phyloP scores from a whole-genome alignment of 2,113 vertebrate genomes.

The Leiothrix lutea region DNA sequence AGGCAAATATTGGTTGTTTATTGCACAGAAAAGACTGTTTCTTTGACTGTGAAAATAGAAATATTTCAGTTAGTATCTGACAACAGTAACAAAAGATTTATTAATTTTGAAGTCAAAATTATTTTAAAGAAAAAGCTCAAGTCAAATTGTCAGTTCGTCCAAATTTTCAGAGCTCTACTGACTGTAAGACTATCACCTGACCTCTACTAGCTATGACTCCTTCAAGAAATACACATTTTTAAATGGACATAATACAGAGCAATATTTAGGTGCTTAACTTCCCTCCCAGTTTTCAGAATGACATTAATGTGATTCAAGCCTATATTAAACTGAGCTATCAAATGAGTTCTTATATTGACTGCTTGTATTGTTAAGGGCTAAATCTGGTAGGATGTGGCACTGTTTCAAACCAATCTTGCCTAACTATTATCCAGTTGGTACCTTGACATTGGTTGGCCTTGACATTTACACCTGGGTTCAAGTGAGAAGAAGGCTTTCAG shows the following conservation, averaged over 20 bases:
- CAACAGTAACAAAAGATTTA: neutral
- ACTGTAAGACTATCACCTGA: neutral
- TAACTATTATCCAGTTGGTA: neutral
- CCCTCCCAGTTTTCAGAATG: neutral
- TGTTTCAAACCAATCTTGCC: neutral
- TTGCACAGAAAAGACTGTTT: neutral
- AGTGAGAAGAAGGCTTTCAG: neutral
- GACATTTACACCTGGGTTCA: neutral
- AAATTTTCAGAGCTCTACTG: neutral
- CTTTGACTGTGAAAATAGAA: neutral
- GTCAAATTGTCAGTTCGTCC: neutral
- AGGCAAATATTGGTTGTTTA: neutral
- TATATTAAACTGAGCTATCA: neutral
- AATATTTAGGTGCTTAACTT: neutral
- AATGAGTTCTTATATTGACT: neutral
- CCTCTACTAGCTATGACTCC: neutral
- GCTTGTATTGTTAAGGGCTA: neutral
- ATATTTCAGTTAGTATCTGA: neutral
- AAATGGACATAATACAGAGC: fast-evolving
- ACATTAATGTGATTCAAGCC: neutral
- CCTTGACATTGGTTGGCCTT: neutral
- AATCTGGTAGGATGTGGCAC: neutral
- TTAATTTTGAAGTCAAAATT: neutral
- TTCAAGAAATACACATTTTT: neutral
- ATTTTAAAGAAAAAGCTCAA: neutral